Evolutionary conservation across 2,888 invertebrate genomes (phyloP), one percentile per base, ranked within the genome.

Genomic region (Clitarchus hookeri): DNA sequence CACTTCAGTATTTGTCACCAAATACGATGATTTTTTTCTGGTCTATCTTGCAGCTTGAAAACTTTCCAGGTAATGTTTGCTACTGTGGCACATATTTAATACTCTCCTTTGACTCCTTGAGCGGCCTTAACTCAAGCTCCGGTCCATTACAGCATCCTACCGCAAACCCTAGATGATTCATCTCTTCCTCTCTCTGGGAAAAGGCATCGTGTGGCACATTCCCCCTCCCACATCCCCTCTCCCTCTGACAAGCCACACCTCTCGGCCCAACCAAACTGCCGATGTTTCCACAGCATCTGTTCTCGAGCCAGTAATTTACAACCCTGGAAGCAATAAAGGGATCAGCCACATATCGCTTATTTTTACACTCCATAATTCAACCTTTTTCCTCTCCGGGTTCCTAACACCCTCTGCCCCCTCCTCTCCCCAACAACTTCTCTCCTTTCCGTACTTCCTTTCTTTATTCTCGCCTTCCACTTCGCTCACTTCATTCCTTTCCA

Each of bases 281-380:
- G 23, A n/a, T 65, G 65, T n/a, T 65, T 88, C 88, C 86, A 83
- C 86, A 85, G 88, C 88, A 88, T 88, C 88, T 88, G 88, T 87
- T 88, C 88, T 84, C 87, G 83, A n/a, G 83, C 85, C 85, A 87
- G 86, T 87, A 88, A 87, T 88, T 88, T 87, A 87, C 87, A 87
- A 87, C 88, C 87, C 85, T 80, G 44, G 83, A 87, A 86, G 88
- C 88, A 88, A 88, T 88, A 88, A 87, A 88, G 87, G 88, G 88
- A 88, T 88, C 88, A 88, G 86, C 87, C 88, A 87, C 88, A 88
- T 88, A 88, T 88, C 87, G 87, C 88, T 87, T 88, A 88, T 88
- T 88, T 88, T 88, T 88, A 88, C 88, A 88, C 88, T 87, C 88
- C 87, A 88, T 88, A 88, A 88, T 86, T 88, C 88, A 88, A 86